Base-by-base conservation (phyloP, 2,113 vertebrate genomes). In the Deroptyus accipitrinus region DNA sequence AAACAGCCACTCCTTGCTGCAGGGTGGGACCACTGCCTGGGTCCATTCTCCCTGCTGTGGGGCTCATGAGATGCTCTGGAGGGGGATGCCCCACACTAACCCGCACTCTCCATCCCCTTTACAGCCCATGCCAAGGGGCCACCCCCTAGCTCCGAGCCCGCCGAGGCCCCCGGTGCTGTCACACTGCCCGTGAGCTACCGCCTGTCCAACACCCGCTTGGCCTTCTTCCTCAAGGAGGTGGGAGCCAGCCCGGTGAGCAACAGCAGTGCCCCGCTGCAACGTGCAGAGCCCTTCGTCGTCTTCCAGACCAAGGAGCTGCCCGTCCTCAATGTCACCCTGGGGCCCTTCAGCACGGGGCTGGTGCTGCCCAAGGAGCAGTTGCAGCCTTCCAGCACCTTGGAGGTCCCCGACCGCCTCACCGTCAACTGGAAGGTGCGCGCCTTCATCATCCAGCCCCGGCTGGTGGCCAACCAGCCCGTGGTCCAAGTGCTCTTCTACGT, bases 401-500 rank as follows among this genome's bases (percentile, higher is more conserved):
- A 99, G 94, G 98, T 99, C 48, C 98, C 99, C 0, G 98, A 98
- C 80, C 98, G 98, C 92, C 97, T 99, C 93, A 99, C 99, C 0
- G 99, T 99, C 96, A 99, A 99, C 98, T 99, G 99, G 99, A 99
- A 99, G 95, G 99, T 99, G 39, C 98, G 99, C n/a, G 99, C 99
- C 62, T 99, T 99, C 97, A 99, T 99, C 42, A 98, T 99, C 27
- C 99, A 99, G 54, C 96, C 99, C 1, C 98, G 98, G 48, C 99
- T 99, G 88, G 98, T 98, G 70, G 98, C 99, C 96, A 99, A 92
- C 95, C 99, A 98, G 97, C 99, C 99, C 1, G 95, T 98, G 30
- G 99, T 99, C 63, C 99, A 99, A 97, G 99, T 99, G 86, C 98
- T 99, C 62, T 99, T 99, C 97, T 99, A 99, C 55, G 98, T 99